Conservation (phyloP, 2,113 vertebrate species). For the Accipiter virgatus region DNA sequence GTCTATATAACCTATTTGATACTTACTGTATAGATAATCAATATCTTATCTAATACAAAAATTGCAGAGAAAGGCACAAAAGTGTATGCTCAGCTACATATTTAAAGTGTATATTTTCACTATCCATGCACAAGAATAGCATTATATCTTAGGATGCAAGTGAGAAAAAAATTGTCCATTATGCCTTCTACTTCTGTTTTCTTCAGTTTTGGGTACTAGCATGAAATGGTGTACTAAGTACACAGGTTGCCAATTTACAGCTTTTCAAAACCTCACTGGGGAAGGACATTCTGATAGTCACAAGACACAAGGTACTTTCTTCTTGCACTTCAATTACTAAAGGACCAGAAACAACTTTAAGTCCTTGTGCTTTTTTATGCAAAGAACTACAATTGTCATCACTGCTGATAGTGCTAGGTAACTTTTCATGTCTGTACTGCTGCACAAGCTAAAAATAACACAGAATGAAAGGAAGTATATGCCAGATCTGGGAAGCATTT, state of each 20-base stretch:
- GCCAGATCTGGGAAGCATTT: neutral
- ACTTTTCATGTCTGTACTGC: neutral
- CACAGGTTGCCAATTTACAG: fast-evolving
- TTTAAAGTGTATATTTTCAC: neutral
- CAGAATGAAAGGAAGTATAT: neutral
- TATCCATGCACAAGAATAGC: neutral
- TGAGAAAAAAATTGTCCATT: neutral
- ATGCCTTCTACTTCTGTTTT: neutral
- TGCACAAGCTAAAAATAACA: neutral
- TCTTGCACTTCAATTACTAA: neutral
- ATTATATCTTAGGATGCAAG: neutral
- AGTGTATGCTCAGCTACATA: neutral
- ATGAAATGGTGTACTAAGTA: neutral
- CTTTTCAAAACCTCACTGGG: neutral
- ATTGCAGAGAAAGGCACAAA: neutral
- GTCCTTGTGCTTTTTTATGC: neutral
- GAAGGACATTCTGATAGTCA: neutral
- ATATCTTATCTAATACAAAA: neutral
- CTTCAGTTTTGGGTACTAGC: neutral
- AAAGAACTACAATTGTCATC: neutral
- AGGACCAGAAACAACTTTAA: neutral
- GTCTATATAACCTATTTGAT: neutral
- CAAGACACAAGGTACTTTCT: neutral
- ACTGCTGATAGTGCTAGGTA: neutral
- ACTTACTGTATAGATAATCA: neutral